Evolutionary conservation across 1,140 invertebrate species (phyloP).

Genomic region (Thaumetopoea pityocampa): DNA sequence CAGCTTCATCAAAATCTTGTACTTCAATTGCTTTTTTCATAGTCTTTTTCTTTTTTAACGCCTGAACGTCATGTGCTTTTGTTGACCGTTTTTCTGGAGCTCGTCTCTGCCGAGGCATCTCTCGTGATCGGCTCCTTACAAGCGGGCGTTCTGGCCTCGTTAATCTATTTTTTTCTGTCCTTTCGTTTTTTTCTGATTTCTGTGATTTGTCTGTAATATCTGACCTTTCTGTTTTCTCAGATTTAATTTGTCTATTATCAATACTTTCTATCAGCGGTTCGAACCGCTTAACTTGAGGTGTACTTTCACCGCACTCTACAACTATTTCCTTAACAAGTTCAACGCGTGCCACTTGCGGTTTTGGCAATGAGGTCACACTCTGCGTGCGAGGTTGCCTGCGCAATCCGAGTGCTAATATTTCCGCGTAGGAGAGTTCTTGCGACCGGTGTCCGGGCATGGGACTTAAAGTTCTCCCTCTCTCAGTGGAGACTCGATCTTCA

Average conservation of each 20-base stretch:
- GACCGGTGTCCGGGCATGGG: slow-evolving; percentile 34
- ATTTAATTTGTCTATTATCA: no score
- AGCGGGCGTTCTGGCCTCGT: slow-evolving; percentile 19
- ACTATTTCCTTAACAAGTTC: slow-evolving; percentile 54
- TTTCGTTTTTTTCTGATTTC: slow-evolving; percentile 46
- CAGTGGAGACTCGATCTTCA: slow-evolving; percentile 24
- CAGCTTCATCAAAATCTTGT: slow-evolving; percentile 56
- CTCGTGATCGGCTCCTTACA: slow-evolving; percentile 61
- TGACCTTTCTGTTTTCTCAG: no score
- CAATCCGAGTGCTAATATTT: slow-evolving; percentile 83
- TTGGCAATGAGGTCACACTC: slow-evolving; percentile 41
- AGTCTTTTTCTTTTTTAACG: slow-evolving; percentile 57
- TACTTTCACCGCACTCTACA: slow-evolving; percentile 47
- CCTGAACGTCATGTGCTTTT: slow-evolving; percentile 45
- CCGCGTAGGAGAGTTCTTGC: slow-evolving; percentile 81
- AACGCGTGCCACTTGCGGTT: slow-evolving; percentile 59
- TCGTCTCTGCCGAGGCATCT: slow-evolving; percentile 60
- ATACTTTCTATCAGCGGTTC: slow-evolving; percentile 36
- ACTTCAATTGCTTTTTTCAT: slow-evolving; percentile 61
- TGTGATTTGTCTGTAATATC: no score
- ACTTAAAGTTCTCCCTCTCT: slow-evolving; percentile 33
- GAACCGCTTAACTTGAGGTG: slow-evolving; percentile 25
- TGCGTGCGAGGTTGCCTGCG: slow-evolving; percentile 46
- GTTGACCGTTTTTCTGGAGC: slow-evolving; percentile 54
- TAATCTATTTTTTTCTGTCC: slow-evolving; percentile 13